Base-by-base conservation (phyloP, 2,113 vertebrate species). In the Sebastes schlegelii region DNA sequence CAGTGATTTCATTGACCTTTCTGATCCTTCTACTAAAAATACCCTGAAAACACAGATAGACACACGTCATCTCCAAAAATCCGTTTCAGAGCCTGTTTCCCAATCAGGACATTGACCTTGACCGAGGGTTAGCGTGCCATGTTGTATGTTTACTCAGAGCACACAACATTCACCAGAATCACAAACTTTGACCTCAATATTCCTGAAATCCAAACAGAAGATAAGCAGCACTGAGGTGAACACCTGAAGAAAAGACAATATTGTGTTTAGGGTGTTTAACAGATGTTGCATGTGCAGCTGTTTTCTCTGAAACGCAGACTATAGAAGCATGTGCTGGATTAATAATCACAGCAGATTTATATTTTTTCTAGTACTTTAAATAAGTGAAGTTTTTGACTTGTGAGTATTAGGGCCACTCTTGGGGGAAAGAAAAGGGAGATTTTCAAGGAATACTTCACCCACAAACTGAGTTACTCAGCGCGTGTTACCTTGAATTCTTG, bases 71-170 rank as follows among this genome's bases (percentile, higher is more conserved):
- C 19, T 57, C 45, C 3, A 21, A 45, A 34, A 85, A 63, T 73
- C 65, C 55, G 42, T 81, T 67, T 43, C 12, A 57, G 54, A 13
- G 21, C 21, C n/a, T 48, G 46, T 34, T 48, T 61, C 62, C 8
- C 9, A 51, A 61, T 68, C 34, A 11, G 72, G 17, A 80, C 55
- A 55, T 21, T 77, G 80, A 88, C 79, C 73, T 78, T 77, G 77
- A 55, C 68, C 65, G 72, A 55, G 42, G 84, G 80, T 89, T 85
- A 85, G n/a, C 49, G 26, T 70, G 83, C 70, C 77, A 67, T 57
- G 77, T 64, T 84, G 80, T 45, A 77, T 58, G 85, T 88, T 84
- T 84, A 77, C 58, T 66, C 48, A 74, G 67, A 69, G 77, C 34
- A 46, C 60, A 82, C 79, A 74, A 40, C 4, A 17, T 77, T 74